phyloP scores from a whole-genome alignment of 2,113 vertebrate species.

The Jacana jacana region DNA sequence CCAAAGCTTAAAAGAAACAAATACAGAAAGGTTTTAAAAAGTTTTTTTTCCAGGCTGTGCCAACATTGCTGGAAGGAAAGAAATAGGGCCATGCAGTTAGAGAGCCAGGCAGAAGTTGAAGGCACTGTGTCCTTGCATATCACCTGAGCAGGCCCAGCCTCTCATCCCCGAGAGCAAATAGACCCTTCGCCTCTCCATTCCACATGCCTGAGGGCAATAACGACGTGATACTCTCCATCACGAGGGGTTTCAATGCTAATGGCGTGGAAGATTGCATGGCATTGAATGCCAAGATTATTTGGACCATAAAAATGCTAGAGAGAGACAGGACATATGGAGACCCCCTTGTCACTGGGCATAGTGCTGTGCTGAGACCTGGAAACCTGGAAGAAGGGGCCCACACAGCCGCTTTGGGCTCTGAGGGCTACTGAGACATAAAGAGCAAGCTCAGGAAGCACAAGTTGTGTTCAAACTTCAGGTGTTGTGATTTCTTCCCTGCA shows the following conservation, averaged over 20 bases:
- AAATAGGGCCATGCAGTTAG: not conserved
- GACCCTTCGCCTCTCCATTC: not conserved
- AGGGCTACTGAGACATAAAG: not conserved
- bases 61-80: not conserved
- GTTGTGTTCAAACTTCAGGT: not conserved
- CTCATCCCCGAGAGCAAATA: fast-evolving
- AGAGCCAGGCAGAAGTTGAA: not conserved
- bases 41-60: not conserved
- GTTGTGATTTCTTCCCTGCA: fast-evolving
- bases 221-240: fast-evolving
- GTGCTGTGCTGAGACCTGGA: fast-evolving
- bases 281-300: not conserved
- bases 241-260: not conserved
- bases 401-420: not conserved
- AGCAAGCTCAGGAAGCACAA: not conserved
- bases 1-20: not conserved
- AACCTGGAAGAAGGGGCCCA: not conserved
- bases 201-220: not conserved
- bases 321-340: not conserved
- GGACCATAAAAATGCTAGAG: not conserved
- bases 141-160: fast-evolving
- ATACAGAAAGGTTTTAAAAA: no score
- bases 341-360: not conserved
- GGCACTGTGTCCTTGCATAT: fast-evolving
- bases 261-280: not conserved